Evolutionary conservation across 1,140 invertebrate species (phyloP).

Genomic region (Trichonephila clavata): DNA sequence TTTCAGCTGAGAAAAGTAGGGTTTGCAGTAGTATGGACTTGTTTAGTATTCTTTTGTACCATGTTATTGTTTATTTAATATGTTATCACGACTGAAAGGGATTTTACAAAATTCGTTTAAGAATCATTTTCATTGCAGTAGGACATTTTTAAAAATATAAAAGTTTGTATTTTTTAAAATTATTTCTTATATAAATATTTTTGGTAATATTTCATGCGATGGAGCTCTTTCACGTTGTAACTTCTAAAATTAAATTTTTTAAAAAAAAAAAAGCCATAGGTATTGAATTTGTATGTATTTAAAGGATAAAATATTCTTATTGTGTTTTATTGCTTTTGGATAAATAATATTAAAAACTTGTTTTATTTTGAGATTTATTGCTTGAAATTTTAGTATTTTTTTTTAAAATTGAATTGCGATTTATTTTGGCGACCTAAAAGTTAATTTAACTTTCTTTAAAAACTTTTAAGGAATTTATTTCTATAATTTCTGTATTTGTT

Average conservation of each 20-base stretch:
- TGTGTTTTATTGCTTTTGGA: too few species aligned
- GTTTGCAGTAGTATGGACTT: slow-evolving; percentile 8
- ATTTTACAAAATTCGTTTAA: neutral
- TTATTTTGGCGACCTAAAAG: too few species aligned
- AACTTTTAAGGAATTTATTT: too few species aligned
- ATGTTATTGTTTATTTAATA: slow-evolving; percentile 16
- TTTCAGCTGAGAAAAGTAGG: neutral
- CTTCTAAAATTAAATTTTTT: neutral
- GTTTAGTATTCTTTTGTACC: neutral
- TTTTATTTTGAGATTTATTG: too few species aligned
- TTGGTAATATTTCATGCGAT: neutral
- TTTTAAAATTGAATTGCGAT: too few species aligned
- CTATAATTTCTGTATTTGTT: too few species aligned
- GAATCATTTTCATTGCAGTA: slow-evolving; percentile 3
- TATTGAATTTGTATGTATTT: too few species aligned
- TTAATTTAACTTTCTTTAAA: too few species aligned
- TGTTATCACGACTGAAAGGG: neutral
- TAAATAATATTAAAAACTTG: too few species aligned
- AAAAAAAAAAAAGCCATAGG: too few species aligned
- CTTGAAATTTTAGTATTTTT: too few species aligned
- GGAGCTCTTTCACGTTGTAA: neutral
- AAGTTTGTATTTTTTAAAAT: neutral
- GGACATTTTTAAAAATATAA: neutral
- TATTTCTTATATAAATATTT: neutral
- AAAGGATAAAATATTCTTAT: too few species aligned